A percentile compares a stretch with the other conserved stretches of the same genome.
Evolutionary conservation across 2,113 vertebrate genomes (phyloP).

Genomic region (Amazona guildingii): DNA sequence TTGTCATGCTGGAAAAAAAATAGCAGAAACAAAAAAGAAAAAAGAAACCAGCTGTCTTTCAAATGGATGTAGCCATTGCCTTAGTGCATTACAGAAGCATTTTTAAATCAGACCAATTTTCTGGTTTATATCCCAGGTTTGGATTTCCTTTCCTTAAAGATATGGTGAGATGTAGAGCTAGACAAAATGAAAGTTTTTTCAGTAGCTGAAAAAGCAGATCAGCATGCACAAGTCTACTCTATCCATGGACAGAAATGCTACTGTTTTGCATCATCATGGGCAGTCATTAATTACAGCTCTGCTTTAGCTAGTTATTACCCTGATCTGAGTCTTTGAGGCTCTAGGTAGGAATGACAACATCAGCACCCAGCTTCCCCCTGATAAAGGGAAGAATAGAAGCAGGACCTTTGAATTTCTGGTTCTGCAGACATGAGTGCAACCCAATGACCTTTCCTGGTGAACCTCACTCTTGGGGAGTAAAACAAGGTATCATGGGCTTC

Average conservation of each 20-base stretch:
- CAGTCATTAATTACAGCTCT: neutral
- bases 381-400: neutral
- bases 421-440: neutral
- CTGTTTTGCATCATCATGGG: neutral
- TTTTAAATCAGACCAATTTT: constrained; percentile 28
- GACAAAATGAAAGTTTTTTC: constrained; percentile 49
- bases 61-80: constrained; percentile 46
- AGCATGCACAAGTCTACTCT: neutral
- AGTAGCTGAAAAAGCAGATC: neutral
- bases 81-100: constrained; percentile 24
- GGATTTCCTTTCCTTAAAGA: constrained; percentile 17
- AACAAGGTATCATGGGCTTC: neutral
- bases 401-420: neutral
- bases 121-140: constrained; percentile 28
- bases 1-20: constrained; percentile 29
- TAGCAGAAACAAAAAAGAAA: neutral
- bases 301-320: neutral
- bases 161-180: neutral
- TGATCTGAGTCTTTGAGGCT: neutral
- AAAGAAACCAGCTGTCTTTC: constrained; percentile 46
- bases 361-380: neutral
- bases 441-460: neutral
- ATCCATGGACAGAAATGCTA: neutral
- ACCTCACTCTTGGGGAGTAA: neutral
- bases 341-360: neutral